Conservation (phyloP, 2,888 invertebrate species). For the Torymus aiolomorphi region DNA sequence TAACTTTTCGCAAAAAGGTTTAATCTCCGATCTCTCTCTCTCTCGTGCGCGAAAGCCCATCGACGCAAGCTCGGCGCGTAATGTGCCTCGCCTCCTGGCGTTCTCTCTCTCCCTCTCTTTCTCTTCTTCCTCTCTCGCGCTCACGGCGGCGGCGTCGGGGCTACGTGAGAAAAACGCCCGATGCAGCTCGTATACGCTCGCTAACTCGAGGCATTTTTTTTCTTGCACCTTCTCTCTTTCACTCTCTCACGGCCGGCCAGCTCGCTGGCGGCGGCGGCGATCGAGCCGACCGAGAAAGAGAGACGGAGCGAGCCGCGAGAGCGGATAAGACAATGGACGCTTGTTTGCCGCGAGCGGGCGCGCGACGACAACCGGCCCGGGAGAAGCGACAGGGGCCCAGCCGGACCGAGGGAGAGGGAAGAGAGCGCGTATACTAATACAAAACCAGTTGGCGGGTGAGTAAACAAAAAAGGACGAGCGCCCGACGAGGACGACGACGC, state of each 20-base stretch:
- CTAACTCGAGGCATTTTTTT: constrained; percentile 56
- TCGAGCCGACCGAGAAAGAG: neutral
- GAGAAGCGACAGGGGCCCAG: constrained; percentile 38
- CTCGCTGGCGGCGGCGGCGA: neutral
- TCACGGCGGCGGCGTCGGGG: constrained; percentile 5
- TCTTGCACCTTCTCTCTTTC: constrained; percentile 58
- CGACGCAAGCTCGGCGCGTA: neutral
- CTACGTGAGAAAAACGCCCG: constrained; percentile 55
- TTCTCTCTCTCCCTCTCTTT: constrained; percentile 10
- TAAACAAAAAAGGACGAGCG: constrained; percentile 75
- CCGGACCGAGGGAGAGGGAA: constrained; percentile 58
- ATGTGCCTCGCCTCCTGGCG: constrained; percentile 18
- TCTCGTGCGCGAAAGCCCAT: neutral
- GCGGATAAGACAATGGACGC: constrained; percentile 57
- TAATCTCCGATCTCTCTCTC: neutral
- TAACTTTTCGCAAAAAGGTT: neutral
- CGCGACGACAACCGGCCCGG: constrained; percentile 40
- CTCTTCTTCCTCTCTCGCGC: neutral
- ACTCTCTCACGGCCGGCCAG: constrained; percentile 52
- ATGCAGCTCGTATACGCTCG: constrained; percentile 49
- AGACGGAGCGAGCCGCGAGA: neutral
- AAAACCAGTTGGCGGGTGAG: constrained; percentile 76
- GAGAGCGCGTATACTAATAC: constrained; percentile 68
- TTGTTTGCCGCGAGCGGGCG: constrained; percentile 50
- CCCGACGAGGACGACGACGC: constrained; percentile 63